phyloP scores from a whole-genome alignment of 1,140 invertebrate species.

The Cardiocondyla obscurior region DNA sequence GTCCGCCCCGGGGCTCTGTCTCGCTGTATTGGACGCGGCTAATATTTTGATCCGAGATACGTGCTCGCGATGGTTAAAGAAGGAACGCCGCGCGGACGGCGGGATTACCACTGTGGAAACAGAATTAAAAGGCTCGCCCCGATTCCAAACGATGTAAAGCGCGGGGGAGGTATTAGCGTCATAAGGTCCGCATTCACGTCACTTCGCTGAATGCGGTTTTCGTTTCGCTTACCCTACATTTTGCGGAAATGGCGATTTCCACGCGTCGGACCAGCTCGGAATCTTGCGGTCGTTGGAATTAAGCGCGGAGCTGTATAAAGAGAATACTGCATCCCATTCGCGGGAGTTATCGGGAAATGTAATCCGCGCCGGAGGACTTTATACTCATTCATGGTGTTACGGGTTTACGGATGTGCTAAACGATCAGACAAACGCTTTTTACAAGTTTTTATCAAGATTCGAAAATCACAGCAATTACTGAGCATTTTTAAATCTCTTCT shows the following conservation, averaged over 20 bases:
- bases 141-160: neutral
- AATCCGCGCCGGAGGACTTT: neutral
- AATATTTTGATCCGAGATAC: constrained; percentile 65
- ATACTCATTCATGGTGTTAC: neutral
- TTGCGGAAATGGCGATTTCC: neutral
- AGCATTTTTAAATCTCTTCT: neutral
- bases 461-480: too few species aligned
- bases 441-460: neutral
- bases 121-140: constrained; percentile 4
- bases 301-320: neutral
- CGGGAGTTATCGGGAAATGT: neutral
- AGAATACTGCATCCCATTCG: neutral
- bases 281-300: neutral
- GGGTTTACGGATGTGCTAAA: neutral
- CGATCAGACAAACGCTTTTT: neutral
- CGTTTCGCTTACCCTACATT: neutral
- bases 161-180: neutral
- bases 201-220: neutral
- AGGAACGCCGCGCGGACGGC: neutral
- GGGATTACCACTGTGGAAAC: neutral
- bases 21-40: constrained; percentile 44
- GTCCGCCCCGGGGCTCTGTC: neutral
- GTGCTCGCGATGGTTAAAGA: constrained; percentile 31
- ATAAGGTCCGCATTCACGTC: neutral
- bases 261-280: neutral